Base-by-base conservation (phyloP, 2,888 invertebrate species). In the Caenorhabditis japonica region DNA sequence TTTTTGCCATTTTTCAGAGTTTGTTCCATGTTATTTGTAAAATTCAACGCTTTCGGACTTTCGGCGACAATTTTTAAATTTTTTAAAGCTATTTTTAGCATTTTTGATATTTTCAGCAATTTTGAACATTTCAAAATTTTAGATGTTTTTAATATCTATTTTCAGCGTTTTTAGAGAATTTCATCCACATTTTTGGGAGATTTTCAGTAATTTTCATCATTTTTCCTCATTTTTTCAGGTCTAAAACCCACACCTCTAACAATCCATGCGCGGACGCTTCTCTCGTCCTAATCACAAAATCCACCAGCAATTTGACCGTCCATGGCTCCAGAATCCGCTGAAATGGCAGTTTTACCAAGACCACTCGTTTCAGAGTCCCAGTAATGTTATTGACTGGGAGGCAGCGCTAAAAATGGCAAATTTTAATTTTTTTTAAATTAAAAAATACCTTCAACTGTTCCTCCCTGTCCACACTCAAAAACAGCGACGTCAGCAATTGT, bases 281-380 rank as follows among this genome's bases (percentile, higher is more conserved):
- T 5, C 38, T 21, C 0, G 39, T 49, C 12, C 17, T 12, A 17
- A 46, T 15, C 3, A 56, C 4, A 15, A 41, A 64, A 55, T 56
- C 34, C 2, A 64, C 33, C 2, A 64, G n/a, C 7, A 64, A 21
- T 19, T 33, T 33, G 0, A 41, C 41, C 13, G 3, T 64, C 19
- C 58, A 52, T n/a, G 43, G 59, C 7, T 49, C 64, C 10, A 74
- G 49, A 53, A 64, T 7, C 13, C 74, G 25, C 34, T 74, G 62
- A 10, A 74, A 61, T 21, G 43, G 49, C 3, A 55, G 49, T 36
- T 52, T 52, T 12, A 66, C 34, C 33, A 56, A n/a, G 4, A 64
- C 64, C 17, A 64, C 64, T 1, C 64, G 47, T 13, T 13, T 39
- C 15, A 64, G 34, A 1, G 34, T 49, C 33, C 55, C 64, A 12